Conservation (phyloP, 2,113 vertebrate species). For the Nasalis larvatus region DNA sequence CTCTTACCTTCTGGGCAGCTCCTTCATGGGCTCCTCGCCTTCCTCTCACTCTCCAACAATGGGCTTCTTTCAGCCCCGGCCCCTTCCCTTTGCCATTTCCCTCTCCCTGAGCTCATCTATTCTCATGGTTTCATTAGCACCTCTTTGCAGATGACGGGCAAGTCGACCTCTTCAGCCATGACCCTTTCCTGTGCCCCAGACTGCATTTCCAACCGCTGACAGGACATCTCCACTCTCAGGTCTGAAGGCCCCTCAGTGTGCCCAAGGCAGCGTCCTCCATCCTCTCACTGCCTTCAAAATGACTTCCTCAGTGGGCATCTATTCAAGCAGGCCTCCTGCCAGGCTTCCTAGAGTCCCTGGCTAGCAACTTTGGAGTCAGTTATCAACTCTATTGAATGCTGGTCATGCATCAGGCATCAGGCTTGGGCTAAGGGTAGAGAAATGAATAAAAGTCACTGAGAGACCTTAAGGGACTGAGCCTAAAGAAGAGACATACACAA, state of each 20-base stretch:
- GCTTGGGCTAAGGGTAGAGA: not conserved
- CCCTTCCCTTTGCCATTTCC: not conserved
- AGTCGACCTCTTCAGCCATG: conserved; percentile 18
- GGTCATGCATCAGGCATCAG: not conserved
- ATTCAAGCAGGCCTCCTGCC: not conserved
- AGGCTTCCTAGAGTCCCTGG: not conserved
- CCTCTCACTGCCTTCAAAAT: not conserved
- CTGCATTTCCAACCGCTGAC: conserved; percentile 56
- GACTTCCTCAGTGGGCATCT: not conserved
- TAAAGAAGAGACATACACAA: not conserved
- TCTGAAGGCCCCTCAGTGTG: not conserved
- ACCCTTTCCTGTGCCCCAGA: conserved; percentile 49
- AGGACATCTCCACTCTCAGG: conserved; percentile 43
- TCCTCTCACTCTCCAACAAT: conserved; percentile 47
- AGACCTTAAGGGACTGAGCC: not conserved
- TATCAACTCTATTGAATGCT: not conserved
- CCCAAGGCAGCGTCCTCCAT: not conserved
- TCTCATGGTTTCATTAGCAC: conserved; percentile 71
- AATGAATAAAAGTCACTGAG: not conserved
- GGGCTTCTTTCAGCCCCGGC: conserved; percentile 60
- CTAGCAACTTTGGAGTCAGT: not conserved
- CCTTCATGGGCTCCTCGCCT: not conserved
- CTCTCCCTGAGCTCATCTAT: not conserved
- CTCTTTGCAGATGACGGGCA: not conserved
- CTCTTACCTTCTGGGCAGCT: conserved; percentile 29